phyloP scores from a whole-genome alignment of 2,888 invertebrate genomes.

The Ernsta delagoae region DNA sequence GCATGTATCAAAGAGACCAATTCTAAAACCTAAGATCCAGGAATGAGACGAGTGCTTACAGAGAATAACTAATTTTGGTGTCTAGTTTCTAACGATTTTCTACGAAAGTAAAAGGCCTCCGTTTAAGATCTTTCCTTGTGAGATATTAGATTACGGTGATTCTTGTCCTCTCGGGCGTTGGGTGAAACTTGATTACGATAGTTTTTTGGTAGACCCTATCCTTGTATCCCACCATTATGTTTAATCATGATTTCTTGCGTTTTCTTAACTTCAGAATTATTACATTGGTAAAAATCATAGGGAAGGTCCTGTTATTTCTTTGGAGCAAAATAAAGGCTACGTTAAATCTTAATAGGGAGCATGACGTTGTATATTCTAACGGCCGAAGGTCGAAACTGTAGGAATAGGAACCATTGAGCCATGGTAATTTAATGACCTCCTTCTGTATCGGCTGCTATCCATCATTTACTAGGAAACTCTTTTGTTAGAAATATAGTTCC shows the following conservation, averaged over 20 bases:
- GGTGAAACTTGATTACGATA: conserved; percentile 11
- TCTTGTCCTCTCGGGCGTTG: background rate
- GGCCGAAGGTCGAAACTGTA: background rate
- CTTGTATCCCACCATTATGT: background rate
- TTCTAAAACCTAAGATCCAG: conserved; percentile 12
- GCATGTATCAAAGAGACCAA: conserved; percentile 6
- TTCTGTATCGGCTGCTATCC: conserved; percentile 13
- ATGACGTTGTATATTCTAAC: background rate
- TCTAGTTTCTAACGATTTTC: conserved; percentile 9
- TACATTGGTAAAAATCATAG: background rate
- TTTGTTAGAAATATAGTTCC: background rate
- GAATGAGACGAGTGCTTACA: background rate
- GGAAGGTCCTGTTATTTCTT: too few relatives aligned
- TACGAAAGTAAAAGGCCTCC: background rate
- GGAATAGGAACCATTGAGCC: background rate
- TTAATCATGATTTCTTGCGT: background rate
- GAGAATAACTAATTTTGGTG: conserved; percentile 15
- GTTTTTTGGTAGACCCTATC: background rate
- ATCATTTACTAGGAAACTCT: background rate
- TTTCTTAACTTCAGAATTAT: background rate
- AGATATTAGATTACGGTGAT: conserved; percentile 17
- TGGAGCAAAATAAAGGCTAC: too few relatives aligned
- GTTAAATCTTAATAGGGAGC: background rate
- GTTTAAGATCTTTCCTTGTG: conserved; percentile 1
- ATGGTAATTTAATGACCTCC: conserved; percentile 14